Conservation (phyloP, 2,113 vertebrate genomes). For the Cyprinodon brontotheroides region DNA sequence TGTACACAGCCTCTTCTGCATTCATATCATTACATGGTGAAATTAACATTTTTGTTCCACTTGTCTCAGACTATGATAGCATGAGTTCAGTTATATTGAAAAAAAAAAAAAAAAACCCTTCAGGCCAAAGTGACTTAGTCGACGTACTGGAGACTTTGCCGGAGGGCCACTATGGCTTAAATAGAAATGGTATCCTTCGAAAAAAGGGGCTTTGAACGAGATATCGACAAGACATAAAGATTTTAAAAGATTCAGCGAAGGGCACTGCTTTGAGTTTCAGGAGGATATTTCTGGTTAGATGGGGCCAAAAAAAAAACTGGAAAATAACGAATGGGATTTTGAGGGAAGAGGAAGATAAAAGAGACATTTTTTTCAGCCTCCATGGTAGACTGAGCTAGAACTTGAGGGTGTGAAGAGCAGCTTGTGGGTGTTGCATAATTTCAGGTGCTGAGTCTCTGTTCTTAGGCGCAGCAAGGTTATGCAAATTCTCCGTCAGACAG, state of each 20-base stretch:
- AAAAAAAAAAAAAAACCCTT: constrained; percentile 50
- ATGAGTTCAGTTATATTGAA: constrained; percentile 52
- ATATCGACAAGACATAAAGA: constrained; percentile 62
- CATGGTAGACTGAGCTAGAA: constrained; percentile 67
- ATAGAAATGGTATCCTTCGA: constrained; percentile 65
- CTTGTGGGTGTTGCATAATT: constrained; percentile 52
- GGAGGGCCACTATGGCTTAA: constrained; percentile 50
- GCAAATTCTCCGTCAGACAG: constrained; percentile 82
- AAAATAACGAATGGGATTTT: constrained; percentile 9
- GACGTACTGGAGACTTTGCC: constrained; percentile 47
- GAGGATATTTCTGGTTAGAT: constrained; percentile 14
- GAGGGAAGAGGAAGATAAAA: constrained; percentile 29
- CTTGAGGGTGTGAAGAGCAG: constrained; percentile 51
- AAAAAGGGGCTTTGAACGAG: constrained; percentile 43
- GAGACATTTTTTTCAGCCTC: constrained; percentile 52
- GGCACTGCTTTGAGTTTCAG: constrained; percentile 3
- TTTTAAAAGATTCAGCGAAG: constrained; percentile 13
- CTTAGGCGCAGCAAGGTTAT: constrained; percentile 80
- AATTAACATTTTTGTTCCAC: constrained; percentile 81
- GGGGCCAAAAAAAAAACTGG: constrained; percentile 27
- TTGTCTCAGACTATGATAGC: constrained; percentile 66
- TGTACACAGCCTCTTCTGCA: constrained; percentile 76
- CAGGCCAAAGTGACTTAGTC: constrained; percentile 55
- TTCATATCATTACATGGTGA: constrained; percentile 79
- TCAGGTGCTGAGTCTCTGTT: constrained; percentile 64